Conservation (phyloP, 2,888 invertebrate genomes). For the Ypsolopha scabrella region DNA sequence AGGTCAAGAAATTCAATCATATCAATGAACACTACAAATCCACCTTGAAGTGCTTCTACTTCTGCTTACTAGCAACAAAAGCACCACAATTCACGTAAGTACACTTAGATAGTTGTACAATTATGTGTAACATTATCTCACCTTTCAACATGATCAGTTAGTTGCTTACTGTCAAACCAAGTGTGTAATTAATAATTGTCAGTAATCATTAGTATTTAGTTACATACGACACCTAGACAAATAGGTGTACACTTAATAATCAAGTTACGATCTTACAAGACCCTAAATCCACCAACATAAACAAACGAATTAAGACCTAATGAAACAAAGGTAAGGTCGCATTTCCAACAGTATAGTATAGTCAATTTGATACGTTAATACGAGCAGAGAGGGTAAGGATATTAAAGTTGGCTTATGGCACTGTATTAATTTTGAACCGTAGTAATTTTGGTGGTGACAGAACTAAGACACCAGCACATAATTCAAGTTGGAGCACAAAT, state of each 20-base stretch:
- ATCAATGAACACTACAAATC: too few species aligned
- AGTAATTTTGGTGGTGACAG: slow-evolving; percentile 69
- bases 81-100: not conserved
- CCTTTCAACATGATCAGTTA: slow-evolving; percentile 3
- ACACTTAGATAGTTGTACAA: not conserved
- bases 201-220: slow-evolving; percentile 60
- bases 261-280: slow-evolving; percentile 34
- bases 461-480: slow-evolving; percentile 69
- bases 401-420: slow-evolving; percentile 67
- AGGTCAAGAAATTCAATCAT: too few species aligned
- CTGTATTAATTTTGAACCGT: slow-evolving; percentile 71
- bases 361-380: slow-evolving; percentile 62
- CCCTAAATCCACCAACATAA: slow-evolving; percentile 21
- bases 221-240: slow-evolving; percentile 63
- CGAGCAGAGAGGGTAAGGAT: slow-evolving; percentile 47
- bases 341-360: slow-evolving; percentile 16
- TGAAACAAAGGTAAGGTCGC: slow-evolving; percentile 16
- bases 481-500: slow-evolving; percentile 68
- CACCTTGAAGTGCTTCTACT: too few species aligned
- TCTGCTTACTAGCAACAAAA: not conserved
- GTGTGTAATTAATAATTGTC: slow-evolving; percentile 52
- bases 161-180: slow-evolving; percentile 6
- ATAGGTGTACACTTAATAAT: slow-evolving; percentile 67
- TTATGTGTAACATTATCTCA: not conserved
- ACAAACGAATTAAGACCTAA: not conserved